phyloP scores from a whole-genome alignment of 2,113 vertebrate species.

The Salvelinus alpinus region DNA sequence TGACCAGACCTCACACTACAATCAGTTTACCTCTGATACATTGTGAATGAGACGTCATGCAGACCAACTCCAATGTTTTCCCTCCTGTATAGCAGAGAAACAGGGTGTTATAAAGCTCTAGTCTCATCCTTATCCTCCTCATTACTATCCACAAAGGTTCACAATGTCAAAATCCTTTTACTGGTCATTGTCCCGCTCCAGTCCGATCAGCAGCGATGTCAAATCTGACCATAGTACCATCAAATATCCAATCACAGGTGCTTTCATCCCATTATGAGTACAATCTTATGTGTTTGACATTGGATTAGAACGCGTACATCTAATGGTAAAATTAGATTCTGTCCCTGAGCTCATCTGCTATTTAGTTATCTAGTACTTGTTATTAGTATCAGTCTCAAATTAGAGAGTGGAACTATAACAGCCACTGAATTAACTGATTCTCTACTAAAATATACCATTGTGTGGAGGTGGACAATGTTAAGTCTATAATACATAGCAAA shows the following conservation, averaged over 20 bases:
- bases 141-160: conserved; percentile 27
- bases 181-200: conserved; percentile 43
- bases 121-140: not conserved
- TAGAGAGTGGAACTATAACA: too few relatives aligned
- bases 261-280: conserved; percentile 61
- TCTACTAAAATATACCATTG: not conserved
- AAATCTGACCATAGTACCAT: conserved; percentile 49
- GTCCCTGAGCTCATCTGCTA: not conserved
- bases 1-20: too few relatives aligned
- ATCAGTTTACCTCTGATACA: too few relatives aligned
- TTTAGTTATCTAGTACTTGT: not conserved
- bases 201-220: conserved; percentile 5
- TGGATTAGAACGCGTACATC: conserved; percentile 48
- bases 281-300: conserved; percentile 39
- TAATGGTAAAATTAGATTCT: conserved; percentile 7
- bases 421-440: not conserved
- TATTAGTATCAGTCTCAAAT: too few relatives aligned
- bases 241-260: conserved; percentile 48
- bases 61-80: not conserved
- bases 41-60: not conserved
- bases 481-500: not conserved
- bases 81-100: conserved; percentile 8
- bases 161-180: conserved; percentile 61
- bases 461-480: not conserved
- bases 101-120: not conserved